phyloP scores from a whole-genome alignment of 2,797 vertebrate species.

The Balearica regulorum region DNA sequence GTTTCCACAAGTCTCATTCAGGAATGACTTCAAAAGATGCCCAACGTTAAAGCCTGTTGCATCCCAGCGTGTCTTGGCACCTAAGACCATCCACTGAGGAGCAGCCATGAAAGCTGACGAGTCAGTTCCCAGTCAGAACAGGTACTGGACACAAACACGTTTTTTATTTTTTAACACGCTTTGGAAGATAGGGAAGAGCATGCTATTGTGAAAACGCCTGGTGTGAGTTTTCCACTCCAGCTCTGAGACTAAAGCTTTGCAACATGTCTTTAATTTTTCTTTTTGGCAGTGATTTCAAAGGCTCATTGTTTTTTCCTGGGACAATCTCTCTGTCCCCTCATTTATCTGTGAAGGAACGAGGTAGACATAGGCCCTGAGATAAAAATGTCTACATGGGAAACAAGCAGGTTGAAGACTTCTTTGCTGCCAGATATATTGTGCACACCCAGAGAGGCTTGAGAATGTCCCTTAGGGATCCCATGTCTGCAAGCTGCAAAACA shows the following conservation, averaged over 20 bases:
- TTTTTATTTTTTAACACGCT: not conserved
- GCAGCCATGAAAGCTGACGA: not conserved
- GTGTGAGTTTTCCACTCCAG: not conserved
- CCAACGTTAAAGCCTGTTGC: not conserved
- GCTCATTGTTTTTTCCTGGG: not conserved
- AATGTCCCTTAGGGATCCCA: fast-evolving
- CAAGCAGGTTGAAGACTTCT: not conserved
- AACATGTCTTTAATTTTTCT: not conserved
- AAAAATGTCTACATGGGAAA: not conserved
- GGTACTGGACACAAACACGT: not conserved
- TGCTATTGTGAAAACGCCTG: not conserved
- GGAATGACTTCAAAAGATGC: not conserved
- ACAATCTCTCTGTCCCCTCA: not conserved
- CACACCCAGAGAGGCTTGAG: not conserved
- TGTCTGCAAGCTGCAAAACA: not conserved
- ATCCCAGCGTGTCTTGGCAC: not conserved
- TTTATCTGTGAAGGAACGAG: not conserved
- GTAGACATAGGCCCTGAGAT: not conserved
- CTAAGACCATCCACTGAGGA: not conserved
- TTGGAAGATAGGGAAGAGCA: not conserved
- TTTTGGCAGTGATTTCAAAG: slow-evolving; percentile 18
- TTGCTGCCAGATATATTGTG: not conserved
- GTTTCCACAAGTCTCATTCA: not conserved
- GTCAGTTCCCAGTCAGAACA: not conserved
- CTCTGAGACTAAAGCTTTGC: not conserved